A percentile compares a stretch with the other conserved stretches of the same genome.
Conservation (phyloP, 2,113 vertebrate genomes). For the Aegithalos caudatus region DNA sequence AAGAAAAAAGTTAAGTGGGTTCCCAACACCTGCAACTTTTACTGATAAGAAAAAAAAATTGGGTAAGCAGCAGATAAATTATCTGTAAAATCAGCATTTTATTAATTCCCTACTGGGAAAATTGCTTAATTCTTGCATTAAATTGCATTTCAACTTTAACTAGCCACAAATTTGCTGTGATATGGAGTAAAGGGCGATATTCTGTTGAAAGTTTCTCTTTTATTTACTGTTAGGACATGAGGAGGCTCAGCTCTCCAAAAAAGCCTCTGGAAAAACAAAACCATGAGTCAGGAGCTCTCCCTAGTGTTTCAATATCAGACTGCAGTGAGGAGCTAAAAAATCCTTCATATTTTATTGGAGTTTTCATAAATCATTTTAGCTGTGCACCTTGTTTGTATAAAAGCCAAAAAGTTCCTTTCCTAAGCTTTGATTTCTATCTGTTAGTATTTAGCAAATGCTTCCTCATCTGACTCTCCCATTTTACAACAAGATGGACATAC, state of each 20-base stretch:
- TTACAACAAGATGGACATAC: neutral
- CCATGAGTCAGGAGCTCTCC: constrained; percentile 14
- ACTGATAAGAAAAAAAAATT: neutral
- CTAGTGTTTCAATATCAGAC: constrained; percentile 13
- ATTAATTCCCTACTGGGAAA: neutral
- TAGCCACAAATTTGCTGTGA: neutral
- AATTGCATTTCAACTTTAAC: neutral
- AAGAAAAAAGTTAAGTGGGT: neutral
- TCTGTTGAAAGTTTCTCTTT: neutral
- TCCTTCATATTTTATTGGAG: neutral
- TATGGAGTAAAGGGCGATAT: neutral
- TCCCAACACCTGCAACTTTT: neutral
- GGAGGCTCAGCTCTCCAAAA: neutral
- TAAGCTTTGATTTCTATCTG: neutral
- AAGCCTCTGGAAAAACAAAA: neutral
- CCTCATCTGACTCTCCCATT: neutral
- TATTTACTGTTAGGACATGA: neutral
- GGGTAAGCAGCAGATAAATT: neutral
- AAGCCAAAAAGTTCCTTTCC: neutral
- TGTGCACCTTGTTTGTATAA: neutral
- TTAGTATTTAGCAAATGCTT: neutral
- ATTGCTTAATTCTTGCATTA: neutral
- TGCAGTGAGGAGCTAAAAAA: neutral
- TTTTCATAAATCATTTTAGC: neutral
- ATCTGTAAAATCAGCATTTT: neutral